Conservation (phyloP, 1,140 invertebrate genomes). For the Pemphigus obesinymphae region DNA sequence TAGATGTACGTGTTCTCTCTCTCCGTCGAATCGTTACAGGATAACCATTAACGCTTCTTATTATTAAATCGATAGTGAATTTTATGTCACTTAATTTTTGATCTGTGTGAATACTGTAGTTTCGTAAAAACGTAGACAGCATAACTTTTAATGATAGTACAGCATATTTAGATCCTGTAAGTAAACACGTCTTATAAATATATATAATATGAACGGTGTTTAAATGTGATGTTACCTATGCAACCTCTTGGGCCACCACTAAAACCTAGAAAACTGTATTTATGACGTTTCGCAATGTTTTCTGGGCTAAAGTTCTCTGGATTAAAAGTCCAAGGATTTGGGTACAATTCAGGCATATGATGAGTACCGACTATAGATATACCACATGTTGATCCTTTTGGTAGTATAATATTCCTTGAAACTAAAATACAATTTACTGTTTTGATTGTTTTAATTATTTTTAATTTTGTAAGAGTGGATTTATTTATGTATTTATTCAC, state of each 20-base stretch:
- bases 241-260: no score
- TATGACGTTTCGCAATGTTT: constrained; percentile 48
- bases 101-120: constrained; percentile 43
- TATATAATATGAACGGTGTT: neutral
- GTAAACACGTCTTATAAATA: neutral
- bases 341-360: constrained; percentile 53
- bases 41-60: constrained; percentile 44
- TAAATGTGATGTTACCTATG: constrained; percentile 48
- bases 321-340: constrained; percentile 56
- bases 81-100: constrained; percentile 45
- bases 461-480: neutral
- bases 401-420: neutral
- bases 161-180: constrained; percentile 45
- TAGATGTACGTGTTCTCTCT: neutral
- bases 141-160: constrained; percentile 45
- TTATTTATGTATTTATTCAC: neutral
- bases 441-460: neutral
- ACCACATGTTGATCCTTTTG: neutral
- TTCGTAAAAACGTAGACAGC: constrained; percentile 43
- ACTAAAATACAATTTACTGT: neutral
- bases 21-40: constrained; percentile 41
- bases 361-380: constrained; percentile 55
- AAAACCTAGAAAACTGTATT: constrained; percentile 53
- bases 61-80: constrained; percentile 44
- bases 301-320: constrained; percentile 57